Evolutionary conservation across 1,140 invertebrate genomes (phyloP), one percentile per base, ranked within the genome.

Genomic region (Heliconius melpomene): DNA sequence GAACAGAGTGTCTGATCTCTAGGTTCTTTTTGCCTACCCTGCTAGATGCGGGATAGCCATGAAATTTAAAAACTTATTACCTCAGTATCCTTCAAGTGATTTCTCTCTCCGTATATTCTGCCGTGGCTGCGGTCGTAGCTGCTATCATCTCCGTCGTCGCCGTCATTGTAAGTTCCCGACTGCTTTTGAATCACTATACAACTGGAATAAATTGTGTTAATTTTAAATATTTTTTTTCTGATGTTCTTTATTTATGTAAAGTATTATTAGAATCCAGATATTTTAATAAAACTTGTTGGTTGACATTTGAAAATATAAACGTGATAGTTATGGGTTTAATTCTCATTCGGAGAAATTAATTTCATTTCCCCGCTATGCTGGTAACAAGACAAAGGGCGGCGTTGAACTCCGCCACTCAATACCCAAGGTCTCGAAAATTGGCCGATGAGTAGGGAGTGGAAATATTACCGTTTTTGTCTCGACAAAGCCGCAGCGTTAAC

Each of bases 161-260:
- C 87, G 57, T 91, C 89, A 2, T 87, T 87, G 5, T 88, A 87
- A 2, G 86, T 87, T 0, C 89, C 88, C 7, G 89, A 90, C 54
- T 93, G 93, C 79, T 92, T 92, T 74, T 93, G 91, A 7, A 93
- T 86, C 1, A 93, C 91, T 96, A 91, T 97, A 95, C 90, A 97
- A 96, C 97, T 97, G 90, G 18, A 80, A 60, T 60, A 40, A 80
- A 76, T 72, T 32, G 54, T 20, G 40, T 40, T 40, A 13, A 3
- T 40, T 40, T 40, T 40, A 40, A 36, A 36, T 6, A 36, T 36
- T 0, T 32, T 36, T 11, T 38, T 18, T 32, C 2, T 16, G n/a
- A 8, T 50, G 50, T 50, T 23, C 32, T 32, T 32, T 32, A n/a
- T 72, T 18, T 32, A 29, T 2, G 7, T 72, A 36, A 46, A 5